A percentile compares a stretch with the other conserved stretches of the same genome.
These are phyloP conservation scores for Pachyrhynchus sulphureomaculatus DNA, from an alignment of 1,140 invertebrate genomes.

Conservation along the genomic window DNA sequence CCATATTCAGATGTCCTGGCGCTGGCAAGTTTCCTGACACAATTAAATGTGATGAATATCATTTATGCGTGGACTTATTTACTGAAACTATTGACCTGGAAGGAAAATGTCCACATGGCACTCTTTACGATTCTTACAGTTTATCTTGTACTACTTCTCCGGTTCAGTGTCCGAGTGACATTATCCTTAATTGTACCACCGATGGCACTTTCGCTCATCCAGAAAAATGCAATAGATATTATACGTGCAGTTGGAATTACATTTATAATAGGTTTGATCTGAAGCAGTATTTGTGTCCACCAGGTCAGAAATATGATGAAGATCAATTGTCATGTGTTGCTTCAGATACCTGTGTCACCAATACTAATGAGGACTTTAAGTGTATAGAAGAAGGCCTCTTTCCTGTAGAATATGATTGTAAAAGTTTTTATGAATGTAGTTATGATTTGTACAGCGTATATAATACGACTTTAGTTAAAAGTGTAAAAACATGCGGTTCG, in stretches of 20 bases:
- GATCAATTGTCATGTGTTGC: conserved; percentile 13
- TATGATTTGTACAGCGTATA: neutral
- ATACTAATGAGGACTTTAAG: conserved; percentile 12
- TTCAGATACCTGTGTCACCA: conserved; percentile 7
- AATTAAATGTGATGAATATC: conserved; percentile 33
- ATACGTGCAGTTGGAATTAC: conserved; percentile 37
- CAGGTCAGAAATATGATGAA: conserved; percentile 22
- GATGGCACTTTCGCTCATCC: conserved; percentile 38
- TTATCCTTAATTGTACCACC: conserved; percentile 26
- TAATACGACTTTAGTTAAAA: conserved; percentile 13
- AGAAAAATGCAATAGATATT: conserved; percentile 41
- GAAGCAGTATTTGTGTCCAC: conserved; percentile 38
- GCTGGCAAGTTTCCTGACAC: conserved; percentile 40
- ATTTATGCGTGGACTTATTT: conserved; percentile 35
- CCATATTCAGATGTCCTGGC: conserved; percentile 27
- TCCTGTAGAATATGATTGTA: conserved; percentile 39
- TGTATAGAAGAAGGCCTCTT: conserved; percentile 36
- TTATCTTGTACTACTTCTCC: conserved; percentile 38
- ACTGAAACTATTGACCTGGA: conserved; percentile 27
- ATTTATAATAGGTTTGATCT: conserved; percentile 29
- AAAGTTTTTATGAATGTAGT: conserved; percentile 41
- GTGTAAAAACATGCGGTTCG: conserved; percentile 31
- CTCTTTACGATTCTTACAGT: conserved; percentile 34
- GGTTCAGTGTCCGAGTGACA: conserved; percentile 42
- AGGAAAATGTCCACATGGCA: conserved; percentile 33